These are phyloP conservation scores for Micronycteris hirsuta DNA, from an alignment of 2,113 vertebrate species.

Conservation along the genomic window DNA sequence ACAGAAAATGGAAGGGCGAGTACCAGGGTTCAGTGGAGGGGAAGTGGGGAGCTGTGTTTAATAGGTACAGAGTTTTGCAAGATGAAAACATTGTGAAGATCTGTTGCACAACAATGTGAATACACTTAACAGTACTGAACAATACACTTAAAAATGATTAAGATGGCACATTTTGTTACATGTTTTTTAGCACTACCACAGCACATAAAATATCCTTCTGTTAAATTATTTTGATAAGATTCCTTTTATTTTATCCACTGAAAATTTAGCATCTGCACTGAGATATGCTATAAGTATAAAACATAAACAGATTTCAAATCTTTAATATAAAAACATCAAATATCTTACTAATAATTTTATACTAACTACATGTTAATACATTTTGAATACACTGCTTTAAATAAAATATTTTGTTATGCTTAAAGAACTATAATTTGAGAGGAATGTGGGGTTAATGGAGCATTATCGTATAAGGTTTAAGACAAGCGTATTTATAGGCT, in stretches of 20 bases:
- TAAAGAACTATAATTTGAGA: neutral
- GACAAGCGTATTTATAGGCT: neutral
- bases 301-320: slow-evolving; percentile 29
- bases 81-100: neutral
- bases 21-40: neutral
- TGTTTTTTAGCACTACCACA: neutral
- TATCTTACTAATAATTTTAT: neutral
- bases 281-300: neutral
- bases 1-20: neutral
- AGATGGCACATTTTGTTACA: neutral
- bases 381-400: neutral
- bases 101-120: neutral
- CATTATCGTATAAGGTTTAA: neutral
- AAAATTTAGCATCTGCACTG: neutral
- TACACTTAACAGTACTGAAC: neutral
- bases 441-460: neutral
- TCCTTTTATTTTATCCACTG: neutral
- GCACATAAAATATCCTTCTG: neutral
- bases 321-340: neutral
- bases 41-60: neutral
- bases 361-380: neutral
- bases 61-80: neutral
- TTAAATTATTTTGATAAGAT: neutral
- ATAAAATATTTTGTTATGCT: neutral
- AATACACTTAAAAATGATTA: neutral